A percentile compares a stretch with the other conserved stretches of the same genome.
These are phyloP conservation scores for Sinocyclocheilus anophthalmus DNA, from an alignment of 2,113 vertebrate species.

Conservation along the genomic window DNA sequence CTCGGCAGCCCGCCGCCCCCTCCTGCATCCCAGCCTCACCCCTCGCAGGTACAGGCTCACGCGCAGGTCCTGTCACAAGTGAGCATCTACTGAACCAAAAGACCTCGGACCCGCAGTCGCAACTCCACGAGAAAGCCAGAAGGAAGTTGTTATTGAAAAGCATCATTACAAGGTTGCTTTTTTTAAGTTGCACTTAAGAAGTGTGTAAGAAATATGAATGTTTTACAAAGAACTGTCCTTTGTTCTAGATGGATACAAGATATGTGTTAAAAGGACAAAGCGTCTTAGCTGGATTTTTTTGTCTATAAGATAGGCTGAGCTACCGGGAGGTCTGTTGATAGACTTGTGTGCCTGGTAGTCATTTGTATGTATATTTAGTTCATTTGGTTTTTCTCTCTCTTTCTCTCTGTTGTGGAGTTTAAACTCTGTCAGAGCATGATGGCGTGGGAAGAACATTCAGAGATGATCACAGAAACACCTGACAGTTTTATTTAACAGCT, in stretches of 20 bases:
- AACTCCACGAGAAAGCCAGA: conserved; percentile 57
- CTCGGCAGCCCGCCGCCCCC: conserved; percentile 90
- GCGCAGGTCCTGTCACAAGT: conserved; percentile 95
- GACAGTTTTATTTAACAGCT: conserved; percentile 78
- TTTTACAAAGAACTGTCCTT: conserved; percentile 81
- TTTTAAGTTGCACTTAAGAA: conserved; percentile 77
- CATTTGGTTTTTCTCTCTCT: conserved; percentile 65
- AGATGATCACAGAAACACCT: conserved; percentile 58
- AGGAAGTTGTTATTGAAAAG: conserved; percentile 72
- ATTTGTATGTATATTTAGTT: conserved; percentile 68
- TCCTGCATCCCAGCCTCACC: conserved; percentile 85
- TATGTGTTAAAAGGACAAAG: conserved; percentile 76
- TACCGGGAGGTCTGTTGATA: conserved; percentile 60
- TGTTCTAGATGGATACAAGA: conserved; percentile 85
- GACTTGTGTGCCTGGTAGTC: conserved; percentile 62
- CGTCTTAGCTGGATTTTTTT: conserved; percentile 76
- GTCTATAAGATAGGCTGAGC: conserved; percentile 94
- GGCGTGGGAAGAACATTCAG: conserved; percentile 60
- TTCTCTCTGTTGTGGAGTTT: conserved; percentile 58
- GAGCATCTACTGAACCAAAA: conserved; percentile 95
- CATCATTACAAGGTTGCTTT: conserved; percentile 74
- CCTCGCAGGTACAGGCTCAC: conserved; percentile 89
- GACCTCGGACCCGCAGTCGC: conserved; percentile 54
- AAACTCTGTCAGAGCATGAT: conserved; percentile 65
- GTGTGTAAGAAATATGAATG: conserved; percentile 77